A percentile compares a stretch with the other conserved stretches of the same genome.
phyloP scores from a whole-genome alignment of 1,140 invertebrate species.

The Macrosteles quadrilineatus region DNA sequence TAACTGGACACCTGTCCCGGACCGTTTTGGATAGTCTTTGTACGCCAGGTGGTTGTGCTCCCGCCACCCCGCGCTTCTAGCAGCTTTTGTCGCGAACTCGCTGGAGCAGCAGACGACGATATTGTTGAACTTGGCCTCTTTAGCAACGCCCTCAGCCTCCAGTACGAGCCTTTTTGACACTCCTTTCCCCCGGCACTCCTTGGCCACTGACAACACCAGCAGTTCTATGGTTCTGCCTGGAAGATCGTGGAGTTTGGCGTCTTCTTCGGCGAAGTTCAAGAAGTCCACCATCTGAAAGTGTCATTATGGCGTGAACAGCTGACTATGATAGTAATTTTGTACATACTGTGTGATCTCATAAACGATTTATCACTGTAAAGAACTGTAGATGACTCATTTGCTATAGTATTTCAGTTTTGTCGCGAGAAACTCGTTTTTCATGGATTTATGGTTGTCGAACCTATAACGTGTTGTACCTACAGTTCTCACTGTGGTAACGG shows the following conservation, averaged over 20 bases:
- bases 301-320: too few species aligned
- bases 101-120: not conserved
- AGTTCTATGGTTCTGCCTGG: not conserved
- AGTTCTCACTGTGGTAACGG: too few species aligned
- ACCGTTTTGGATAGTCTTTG: slow-evolving; percentile 1
- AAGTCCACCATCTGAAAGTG: slow-evolving; percentile 18
- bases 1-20: not conserved
- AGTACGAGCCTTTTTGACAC: not conserved
- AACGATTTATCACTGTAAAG: too few species aligned
- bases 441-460: too few species aligned
- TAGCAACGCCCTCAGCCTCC: not conserved
- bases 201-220: not conserved
- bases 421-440: too few species aligned
- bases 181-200: not conserved
- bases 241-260: not conserved
- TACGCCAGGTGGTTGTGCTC: not conserved
- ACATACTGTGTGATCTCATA: too few species aligned
- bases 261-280: not conserved
- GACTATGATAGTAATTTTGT: too few species aligned
- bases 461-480: too few species aligned
- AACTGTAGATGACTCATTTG: too few species aligned
- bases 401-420: too few species aligned
- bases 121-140: not conserved
- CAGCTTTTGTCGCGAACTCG: not conserved
- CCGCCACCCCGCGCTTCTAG: not conserved